phyloP scores from a whole-genome alignment of 2,797 vertebrate species.

The Loris lydekkerianus region DNA sequence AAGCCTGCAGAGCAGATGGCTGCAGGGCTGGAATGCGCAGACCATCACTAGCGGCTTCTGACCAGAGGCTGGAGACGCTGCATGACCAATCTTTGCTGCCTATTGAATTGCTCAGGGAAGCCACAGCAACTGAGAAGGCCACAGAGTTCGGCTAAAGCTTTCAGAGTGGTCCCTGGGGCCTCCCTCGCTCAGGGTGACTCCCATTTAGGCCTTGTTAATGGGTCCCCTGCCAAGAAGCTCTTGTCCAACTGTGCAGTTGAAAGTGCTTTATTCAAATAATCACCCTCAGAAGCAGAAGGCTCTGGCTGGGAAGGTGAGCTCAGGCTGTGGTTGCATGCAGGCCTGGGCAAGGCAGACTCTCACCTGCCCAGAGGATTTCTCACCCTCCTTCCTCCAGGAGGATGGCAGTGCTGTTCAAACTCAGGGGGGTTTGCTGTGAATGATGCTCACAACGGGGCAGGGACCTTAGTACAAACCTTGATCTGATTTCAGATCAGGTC shows the following conservation, averaged over 20 bases:
- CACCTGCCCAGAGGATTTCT: background rate
- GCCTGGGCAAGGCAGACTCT: background rate
- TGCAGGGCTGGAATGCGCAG: background rate
- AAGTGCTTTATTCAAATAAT: slow-evolving; percentile 70
- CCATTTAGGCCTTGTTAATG: slow-evolving; percentile 76
- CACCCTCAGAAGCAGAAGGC: slow-evolving; percentile 34
- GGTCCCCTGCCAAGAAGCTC: slow-evolving; percentile 59
- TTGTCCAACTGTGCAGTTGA: slow-evolving; percentile 39
- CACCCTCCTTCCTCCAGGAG: background rate
- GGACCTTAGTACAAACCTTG: background rate
- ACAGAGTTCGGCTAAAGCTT: background rate
- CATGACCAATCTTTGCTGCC: slow-evolving; percentile 6
- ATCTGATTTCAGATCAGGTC: background rate
- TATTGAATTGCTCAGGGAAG: slow-evolving; percentile 43
- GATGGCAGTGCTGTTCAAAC: background rate
- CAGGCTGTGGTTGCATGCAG: background rate
- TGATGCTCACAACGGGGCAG: background rate
- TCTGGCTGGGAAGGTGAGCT: background rate
- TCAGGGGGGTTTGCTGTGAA: background rate
- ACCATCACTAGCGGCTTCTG: background rate
- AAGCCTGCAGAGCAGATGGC: background rate
- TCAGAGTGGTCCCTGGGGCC: slow-evolving; percentile 67
- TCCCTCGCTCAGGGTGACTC: slow-evolving; percentile 65
- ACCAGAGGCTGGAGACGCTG: background rate
- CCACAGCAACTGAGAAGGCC: background rate